phyloP scores from a whole-genome alignment of 2,888 invertebrate genomes.

The Caenorhabditis sp. region DNA sequence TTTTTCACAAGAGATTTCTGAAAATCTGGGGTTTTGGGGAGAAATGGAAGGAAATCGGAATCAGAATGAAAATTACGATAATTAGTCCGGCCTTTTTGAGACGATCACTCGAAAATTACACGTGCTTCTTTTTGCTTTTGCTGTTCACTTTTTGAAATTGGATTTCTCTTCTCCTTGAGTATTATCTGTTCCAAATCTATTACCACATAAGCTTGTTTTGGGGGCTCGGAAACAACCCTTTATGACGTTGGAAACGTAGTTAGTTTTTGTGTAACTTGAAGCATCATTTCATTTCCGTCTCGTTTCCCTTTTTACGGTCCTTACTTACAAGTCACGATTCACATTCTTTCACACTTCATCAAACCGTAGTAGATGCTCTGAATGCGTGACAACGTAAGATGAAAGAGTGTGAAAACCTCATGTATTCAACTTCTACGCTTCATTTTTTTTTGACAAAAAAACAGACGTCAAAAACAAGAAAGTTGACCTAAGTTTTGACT shows the following conservation, averaged over 20 bases:
- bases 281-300: no score
- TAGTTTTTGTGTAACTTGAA: neutral
- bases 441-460: slow-evolving; percentile 3
- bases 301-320: no score
- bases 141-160: slow-evolving; percentile 6
- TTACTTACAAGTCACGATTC: no score
- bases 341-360: no score
- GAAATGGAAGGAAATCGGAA: no score
- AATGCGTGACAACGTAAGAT: neutral
- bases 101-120: neutral
- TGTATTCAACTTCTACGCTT: neutral
- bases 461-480: slow-evolving; percentile 9
- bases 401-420: neutral
- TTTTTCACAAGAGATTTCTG: no score
- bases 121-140: neutral
- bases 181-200: slow-evolving; percentile 20
- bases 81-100: neutral
- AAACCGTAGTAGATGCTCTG: neutral
- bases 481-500: slow-evolving; percentile 2
- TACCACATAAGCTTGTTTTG: slow-evolving; percentile 32
- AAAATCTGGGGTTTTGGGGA: no score
- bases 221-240: no score
- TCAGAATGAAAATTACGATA: no score
- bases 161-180: slow-evolving; percentile 12
- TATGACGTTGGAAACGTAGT: neutral